Evolutionary conservation across 2,888 invertebrate species (phyloP), one percentile per base, ranked within the genome.

Genomic region (Volucella bombylans): DNA sequence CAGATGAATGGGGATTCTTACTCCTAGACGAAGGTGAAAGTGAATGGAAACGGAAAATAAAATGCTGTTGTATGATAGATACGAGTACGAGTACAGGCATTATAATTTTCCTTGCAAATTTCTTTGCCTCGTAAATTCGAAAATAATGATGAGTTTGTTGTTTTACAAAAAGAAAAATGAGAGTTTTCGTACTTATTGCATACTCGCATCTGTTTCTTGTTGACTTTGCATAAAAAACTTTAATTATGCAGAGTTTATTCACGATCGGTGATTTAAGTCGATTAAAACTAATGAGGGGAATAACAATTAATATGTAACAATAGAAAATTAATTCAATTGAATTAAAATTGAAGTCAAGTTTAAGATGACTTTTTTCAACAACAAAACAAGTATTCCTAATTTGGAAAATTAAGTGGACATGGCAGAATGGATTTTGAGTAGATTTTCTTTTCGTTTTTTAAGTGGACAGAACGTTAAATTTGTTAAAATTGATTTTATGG

Each of bases 1-100:
- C 41, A 52, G 52, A 1, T 39, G 12, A 55, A 11, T 31, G 55
- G 31, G 38, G 8, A 52, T 14, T 18, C n/a, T 55, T 45, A 59
- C 38, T 76, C 38, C 57, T 45, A 43, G 50, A 62, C 38, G 79
- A 82, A 79, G 74, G 83, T 83, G 83, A 83, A 83, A 83, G 83
- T 83, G 74, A 74, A 45, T 80, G 62, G 45, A 79, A 73, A 69
- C 64, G 41, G 52, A n/a, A 12, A 15, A 41, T 45, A 55, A 64
- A 18, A 31, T 31, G 6, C 6, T 31, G 31, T 31, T 31, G n/a
- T n/a, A n/a, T n/a, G n/a, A 2, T 31, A 31, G 31, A 31, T 31
- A 31, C 31, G 4, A 31, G 6, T 31, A 31, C 18, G 18, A 23
- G 18, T 23, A 23, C 18, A 6, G 31, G 6, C 1, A 31, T 31